Conservation (phyloP, 2,888 invertebrate species). For the Psylliodes chrysocephalus region DNA sequence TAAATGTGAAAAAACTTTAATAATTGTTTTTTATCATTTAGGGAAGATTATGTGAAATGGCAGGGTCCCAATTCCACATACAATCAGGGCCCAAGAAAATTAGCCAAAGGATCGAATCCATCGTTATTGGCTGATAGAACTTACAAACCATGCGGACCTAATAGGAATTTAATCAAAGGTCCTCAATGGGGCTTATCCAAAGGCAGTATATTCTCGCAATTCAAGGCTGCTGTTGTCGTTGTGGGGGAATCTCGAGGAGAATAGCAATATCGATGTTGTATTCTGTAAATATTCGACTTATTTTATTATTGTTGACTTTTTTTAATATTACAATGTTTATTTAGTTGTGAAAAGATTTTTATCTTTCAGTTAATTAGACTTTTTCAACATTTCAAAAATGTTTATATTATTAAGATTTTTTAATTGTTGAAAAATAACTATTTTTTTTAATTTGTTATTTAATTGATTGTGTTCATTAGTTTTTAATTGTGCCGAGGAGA, state of each 20-base stretch:
- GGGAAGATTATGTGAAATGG: conserved; percentile 86
- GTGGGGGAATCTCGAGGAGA: conserved; percentile 66
- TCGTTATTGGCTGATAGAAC: conserved; percentile 56
- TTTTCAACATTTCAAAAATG: neutral
- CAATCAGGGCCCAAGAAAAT: conserved; percentile 65
- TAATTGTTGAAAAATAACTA: too few species aligned
- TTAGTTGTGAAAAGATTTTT: too few species aligned
- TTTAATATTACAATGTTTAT: too few species aligned
- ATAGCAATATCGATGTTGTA: conserved; percentile 58
- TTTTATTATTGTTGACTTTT: too few species aligned
- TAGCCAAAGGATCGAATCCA: conserved; percentile 69
- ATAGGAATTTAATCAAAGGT: conserved; percentile 76
- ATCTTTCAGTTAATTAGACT: neutral
- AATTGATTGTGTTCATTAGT: neutral
- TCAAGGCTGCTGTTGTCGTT: conserved; percentile 66
- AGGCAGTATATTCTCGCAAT: conserved; percentile 81
- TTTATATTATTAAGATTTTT: too few species aligned
- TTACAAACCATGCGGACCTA: conserved; percentile 73
- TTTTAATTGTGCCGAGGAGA: neutral
- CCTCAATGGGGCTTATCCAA: conserved; percentile 78
- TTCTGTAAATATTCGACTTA: conserved; percentile 48
- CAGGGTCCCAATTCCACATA: conserved; percentile 79
- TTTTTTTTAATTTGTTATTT: too few species aligned
- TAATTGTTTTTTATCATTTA: conserved; percentile 59
- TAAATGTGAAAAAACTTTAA: too few species aligned